Percentiles rank a stretch among this genome's conserved stretches.
These are phyloP conservation scores for Goniozus legneri DNA, from an alignment of 1,140 invertebrate genomes.

Conservation along the genomic window DNA sequence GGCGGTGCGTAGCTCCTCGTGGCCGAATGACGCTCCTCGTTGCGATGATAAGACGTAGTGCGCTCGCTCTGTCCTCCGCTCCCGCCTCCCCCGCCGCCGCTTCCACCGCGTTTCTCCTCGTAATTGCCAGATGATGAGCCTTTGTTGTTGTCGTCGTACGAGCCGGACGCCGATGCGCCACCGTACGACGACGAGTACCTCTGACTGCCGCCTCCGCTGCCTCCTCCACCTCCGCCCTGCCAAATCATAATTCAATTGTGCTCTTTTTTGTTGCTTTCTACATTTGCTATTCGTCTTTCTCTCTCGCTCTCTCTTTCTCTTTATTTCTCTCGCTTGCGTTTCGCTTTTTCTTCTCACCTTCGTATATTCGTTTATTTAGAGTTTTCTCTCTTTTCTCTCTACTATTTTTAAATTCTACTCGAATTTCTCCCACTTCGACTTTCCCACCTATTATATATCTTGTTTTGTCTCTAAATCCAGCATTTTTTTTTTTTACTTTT, in stretches of 20 bases:
- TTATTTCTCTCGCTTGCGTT: too few species aligned
- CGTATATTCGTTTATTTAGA: slow-evolving; percentile 16
- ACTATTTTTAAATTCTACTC: slow-evolving; percentile 15
- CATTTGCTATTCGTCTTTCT: slow-evolving; percentile 12
- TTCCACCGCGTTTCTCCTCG: slow-evolving; percentile 43
- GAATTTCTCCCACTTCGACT: too few species aligned
- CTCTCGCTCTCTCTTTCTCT: slow-evolving; percentile 15
- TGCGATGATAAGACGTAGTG: slow-evolving; percentile 45
- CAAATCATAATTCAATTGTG: slow-evolving; percentile 52
- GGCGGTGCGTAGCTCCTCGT: slow-evolving; percentile 45
- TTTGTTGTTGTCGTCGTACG: slow-evolving; percentile 47
- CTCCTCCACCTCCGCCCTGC: slow-evolving; percentile 47
- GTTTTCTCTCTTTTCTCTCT: slow-evolving; percentile 19
- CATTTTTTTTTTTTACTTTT: slow-evolving; percentile 3
- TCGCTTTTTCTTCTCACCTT: too few species aligned
- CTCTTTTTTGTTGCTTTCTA: slow-evolving; percentile 15
- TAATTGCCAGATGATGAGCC: slow-evolving; percentile 42
- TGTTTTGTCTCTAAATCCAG: slow-evolving; percentile 1
- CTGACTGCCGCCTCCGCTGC: slow-evolving; percentile 42
- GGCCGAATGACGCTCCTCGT: slow-evolving; percentile 47
- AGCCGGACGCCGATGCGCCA: slow-evolving; percentile 35
- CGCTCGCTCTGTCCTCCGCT: slow-evolving; percentile 49
- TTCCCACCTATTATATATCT: background rate
- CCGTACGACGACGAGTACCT: slow-evolving; percentile 44
- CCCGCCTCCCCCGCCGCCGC: slow-evolving; percentile 42